Conservation (phyloP, 2,888 invertebrate genomes). For the Epistrophe grossulariae region DNA sequence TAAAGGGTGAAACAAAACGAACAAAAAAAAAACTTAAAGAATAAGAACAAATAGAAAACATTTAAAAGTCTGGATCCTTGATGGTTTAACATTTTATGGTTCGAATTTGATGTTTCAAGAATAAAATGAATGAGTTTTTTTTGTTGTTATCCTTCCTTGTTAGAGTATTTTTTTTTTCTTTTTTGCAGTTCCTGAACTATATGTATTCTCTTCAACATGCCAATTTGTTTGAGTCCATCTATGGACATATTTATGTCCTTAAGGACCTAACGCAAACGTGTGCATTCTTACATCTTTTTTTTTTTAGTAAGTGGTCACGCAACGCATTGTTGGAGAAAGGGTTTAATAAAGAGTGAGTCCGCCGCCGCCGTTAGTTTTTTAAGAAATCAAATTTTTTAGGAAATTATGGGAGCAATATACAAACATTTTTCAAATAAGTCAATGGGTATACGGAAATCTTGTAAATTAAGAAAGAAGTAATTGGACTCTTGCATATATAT, state of each 20-base stretch:
- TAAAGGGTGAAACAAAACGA: not conserved
- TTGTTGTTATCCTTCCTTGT: conserved; percentile 16
- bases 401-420: not conserved
- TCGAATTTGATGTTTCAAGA: conserved; percentile 27
- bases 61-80: conserved; percentile 43
- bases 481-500: not conserved
- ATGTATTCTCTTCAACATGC: not conserved
- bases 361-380: not conserved
- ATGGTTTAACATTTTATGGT: conserved; percentile 36
- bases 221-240: conserved; percentile 22
- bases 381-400: not conserved
- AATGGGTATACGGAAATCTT: not conserved
- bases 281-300: not conserved
- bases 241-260: not conserved
- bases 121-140: conserved; percentile 34
- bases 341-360: not conserved
- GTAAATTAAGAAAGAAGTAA: not conserved
- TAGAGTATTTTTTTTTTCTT: not conserved
- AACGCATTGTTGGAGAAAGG: not conserved
- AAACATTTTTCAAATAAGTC: not conserved
- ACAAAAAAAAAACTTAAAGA: not conserved
- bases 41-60: conserved; percentile 23
- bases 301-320: not conserved
- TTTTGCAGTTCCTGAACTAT: not conserved
- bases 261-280: conserved; percentile 15